Conservation (phyloP, 1,140 invertebrate genomes). For the Lutraria rhynchaena region DNA sequence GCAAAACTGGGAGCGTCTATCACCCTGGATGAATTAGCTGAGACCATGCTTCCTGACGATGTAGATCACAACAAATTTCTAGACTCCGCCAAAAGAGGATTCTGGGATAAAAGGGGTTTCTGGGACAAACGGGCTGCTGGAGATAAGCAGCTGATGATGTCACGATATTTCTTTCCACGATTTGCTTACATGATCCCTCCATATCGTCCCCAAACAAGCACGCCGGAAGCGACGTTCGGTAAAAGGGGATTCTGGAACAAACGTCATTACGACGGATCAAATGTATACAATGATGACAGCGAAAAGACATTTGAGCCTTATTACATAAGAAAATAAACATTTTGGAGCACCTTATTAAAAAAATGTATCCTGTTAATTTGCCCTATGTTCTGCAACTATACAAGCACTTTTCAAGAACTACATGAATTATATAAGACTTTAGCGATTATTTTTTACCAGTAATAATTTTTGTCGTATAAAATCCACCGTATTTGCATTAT, state of each 20-base stretch:
- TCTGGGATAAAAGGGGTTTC: slow-evolving; percentile 40
- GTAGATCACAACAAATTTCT: not conserved
- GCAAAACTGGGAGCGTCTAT: slow-evolving; percentile 9
- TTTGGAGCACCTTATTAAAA: no score
- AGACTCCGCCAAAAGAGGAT: slow-evolving; percentile 13
- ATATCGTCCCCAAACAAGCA: not conserved
- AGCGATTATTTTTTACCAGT: no score
- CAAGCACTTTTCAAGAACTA: no score
- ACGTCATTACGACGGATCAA: not conserved
- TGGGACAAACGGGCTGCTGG: slow-evolving; percentile 10
- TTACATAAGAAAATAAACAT: slow-evolving; percentile 8
- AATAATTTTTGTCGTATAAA: no score
- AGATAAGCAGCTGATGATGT: slow-evolving; percentile 19
- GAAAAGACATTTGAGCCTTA: no score
- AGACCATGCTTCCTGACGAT: not conserved
- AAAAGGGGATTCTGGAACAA: slow-evolving; percentile 44
- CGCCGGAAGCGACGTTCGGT: not conserved
- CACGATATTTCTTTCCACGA: slow-evolving; percentile 28
- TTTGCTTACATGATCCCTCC: slow-evolving; percentile 43
- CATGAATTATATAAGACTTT: no score
- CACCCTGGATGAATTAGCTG: slow-evolving; percentile 8
- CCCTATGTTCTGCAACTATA: no score
- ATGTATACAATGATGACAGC: not conserved
- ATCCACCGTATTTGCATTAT: no score
- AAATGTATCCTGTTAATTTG: no score